These are phyloP conservation scores for Fratercula arctica DNA, from an alignment of 2,797 vertebrate species.

Conservation along the genomic window DNA sequence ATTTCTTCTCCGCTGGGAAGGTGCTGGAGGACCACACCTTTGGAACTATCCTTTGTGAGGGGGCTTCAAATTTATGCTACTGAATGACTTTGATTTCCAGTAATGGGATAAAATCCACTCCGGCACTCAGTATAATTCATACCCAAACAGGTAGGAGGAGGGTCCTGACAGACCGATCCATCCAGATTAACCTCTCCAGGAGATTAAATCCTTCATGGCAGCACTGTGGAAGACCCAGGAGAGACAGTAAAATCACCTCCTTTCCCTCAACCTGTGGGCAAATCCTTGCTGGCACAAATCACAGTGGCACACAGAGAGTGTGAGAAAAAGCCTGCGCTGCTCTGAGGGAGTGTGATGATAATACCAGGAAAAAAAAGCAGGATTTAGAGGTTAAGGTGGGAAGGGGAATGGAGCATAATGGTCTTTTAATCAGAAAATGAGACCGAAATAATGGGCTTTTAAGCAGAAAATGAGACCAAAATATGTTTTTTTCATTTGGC, in stretches of 20 bases:
- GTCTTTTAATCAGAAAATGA: not conserved
- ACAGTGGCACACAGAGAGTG: accelerated
- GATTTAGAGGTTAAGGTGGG: not conserved
- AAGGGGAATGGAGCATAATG: not conserved
- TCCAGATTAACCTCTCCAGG: accelerated
- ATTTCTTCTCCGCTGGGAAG: not conserved
- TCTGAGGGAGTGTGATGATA: accelerated
- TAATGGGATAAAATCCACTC: not conserved
- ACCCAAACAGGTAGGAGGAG: not conserved
- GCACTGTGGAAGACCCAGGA: not conserved
- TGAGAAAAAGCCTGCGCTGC: not conserved
- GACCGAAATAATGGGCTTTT: not conserved
- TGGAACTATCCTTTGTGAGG: not conserved
- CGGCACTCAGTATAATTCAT: not conserved
- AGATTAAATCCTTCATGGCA: not conserved
- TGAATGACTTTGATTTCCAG: not conserved
- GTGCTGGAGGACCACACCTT: not conserved
- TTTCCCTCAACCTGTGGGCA: not conserved
- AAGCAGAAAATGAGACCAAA: not conserved
- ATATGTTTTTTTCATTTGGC: conserved; percentile 4
- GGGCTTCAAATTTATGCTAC: not conserved
- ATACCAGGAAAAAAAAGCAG: accelerated
- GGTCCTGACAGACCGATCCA: not conserved
- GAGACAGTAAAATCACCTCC: not conserved
- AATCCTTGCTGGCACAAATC: accelerated